Conservation (phyloP, 2,113 vertebrate genomes). For the Indicator indicator region DNA sequence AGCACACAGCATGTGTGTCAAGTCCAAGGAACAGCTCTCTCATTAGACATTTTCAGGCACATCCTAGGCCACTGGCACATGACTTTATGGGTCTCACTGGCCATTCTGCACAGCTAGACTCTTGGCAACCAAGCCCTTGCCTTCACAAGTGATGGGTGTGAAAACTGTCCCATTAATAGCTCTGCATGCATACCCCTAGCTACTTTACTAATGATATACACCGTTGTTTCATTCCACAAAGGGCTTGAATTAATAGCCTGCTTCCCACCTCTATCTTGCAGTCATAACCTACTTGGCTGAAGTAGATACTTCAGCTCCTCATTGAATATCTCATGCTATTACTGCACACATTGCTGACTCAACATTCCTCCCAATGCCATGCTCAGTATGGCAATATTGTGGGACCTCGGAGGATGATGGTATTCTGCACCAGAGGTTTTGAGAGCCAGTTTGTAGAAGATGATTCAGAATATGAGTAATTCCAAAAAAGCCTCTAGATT, state of each 20-base stretch:
- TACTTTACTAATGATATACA: neutral
- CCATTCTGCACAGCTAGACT: neutral
- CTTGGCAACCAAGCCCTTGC: neutral
- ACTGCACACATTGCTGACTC: neutral
- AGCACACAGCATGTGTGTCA: neutral
- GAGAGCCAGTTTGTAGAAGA: neutral
- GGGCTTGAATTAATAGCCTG: neutral
- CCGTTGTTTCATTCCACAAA: neutral
- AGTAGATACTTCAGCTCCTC: neutral
- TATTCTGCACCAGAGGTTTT: neutral
- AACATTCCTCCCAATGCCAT: neutral
- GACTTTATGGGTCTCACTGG: neutral
- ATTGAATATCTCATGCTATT: neutral
- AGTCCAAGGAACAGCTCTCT: neutral
- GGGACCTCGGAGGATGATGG: neutral
- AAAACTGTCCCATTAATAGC: neutral
- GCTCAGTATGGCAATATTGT: neutral
- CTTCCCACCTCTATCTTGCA: neutral
- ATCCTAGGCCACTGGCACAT: neutral
- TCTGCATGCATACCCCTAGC: neutral
- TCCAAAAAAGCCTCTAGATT: slow-evolving; percentile 59
- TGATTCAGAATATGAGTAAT: slow-evolving; percentile 49
- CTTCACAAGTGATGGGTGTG: neutral
- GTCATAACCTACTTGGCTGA: neutral
- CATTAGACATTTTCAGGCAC: neutral